Base-by-base conservation (phyloP, 2,888 invertebrate genomes). In the Temnothorax ravouxi region DNA sequence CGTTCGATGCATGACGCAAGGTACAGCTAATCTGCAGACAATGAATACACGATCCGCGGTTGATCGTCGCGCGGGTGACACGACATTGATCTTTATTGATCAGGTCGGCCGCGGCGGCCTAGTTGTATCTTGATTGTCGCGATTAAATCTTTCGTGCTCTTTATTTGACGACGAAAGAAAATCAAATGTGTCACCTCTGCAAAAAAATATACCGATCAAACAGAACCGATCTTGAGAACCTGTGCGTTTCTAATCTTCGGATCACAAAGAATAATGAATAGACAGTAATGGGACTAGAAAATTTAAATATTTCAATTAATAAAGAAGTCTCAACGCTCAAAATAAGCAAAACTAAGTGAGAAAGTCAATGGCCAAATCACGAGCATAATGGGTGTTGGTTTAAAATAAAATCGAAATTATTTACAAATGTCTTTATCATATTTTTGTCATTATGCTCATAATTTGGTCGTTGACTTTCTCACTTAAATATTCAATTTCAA, bases 1-100 rank as follows among this genome's bases (percentile, higher is more conserved):
- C 75, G 66, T 25, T 77, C 64, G 47, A 83, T 84, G 86, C 83
- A 72, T 86, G 87, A 82, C 61, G 82, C 64, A 72, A 67, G 50
- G 84, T 72, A 66, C 83, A 44, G 84, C 79, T 87, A 84, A 80
- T 34, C 59, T n/a, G n/a, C n/a, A 38, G 59, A 80, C 79, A 80
- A 80, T 80, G 71, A 80, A 80, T 61, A 72, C 38, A 25, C 77
- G 44, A 67, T 77, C 15, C 15, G 11, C n/a, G 41, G 5, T 56
- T 47, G 50, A 50, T 52, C 18, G 3, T 52, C 41, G 15, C 4
- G 18, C 41, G 8, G 3, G n/a, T 25, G 21, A 47, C 29, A 21
- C 18, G 44, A 21, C 54, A 38, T 61, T 72, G 72, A 80, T 59
- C 34, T 47, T 47, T 59, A 61, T 80, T 25, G 21, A 59, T 41